Evolutionary conservation across 1,140 invertebrate genomes (phyloP), one percentile per base, ranked within the genome.

Genomic region (Drosophila varians): DNA sequence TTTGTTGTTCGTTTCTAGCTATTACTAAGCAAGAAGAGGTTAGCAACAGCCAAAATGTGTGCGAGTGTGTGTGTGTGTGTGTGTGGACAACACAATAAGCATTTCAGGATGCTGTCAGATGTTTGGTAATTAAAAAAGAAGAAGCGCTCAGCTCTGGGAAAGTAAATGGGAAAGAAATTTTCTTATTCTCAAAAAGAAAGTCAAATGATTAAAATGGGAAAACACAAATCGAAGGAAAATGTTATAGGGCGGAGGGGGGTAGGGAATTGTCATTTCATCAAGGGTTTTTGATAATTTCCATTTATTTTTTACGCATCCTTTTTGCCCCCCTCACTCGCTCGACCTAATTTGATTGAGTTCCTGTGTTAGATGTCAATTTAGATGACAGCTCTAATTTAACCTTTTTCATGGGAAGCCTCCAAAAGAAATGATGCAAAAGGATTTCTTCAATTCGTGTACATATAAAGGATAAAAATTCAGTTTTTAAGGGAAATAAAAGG

Each of bases 71-170:
- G 56, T 18, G 18, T 57, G 26, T 65, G 34, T 61, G 52, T 60
- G 48, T 73, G 52, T 42, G 68, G 64, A 70, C 55, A 77, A 82
- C 60, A 83, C 78, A 77, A 83, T 71, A 74, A 71, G 79, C 75
- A 84, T 84, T 61, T 51, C 76, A 84, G 79, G 79, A 86, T 86
- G 76, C 80, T 84, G 79, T 84, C 79, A 84, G 84, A 84, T 80
- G 65, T 75, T 86, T 79, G 76, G 76, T 86, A 84, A 84, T 84
- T 84, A 84, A 84, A 87, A 84, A 48, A 42, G 25, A 72, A 53
- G 42, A 56, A 47, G 40, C 42, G 9, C 18, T 7, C 28, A 4
- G 12, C n/a, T 47, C 47, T 64, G 64, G 60, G 58, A 66, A 66
- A 64, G 62, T 47, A 60, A n/a, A 60, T 60, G 56, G 56, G 34